Percentiles rank a stretch among this genome's conserved stretches.
Conservation (phyloP, 1,140 invertebrate genomes). For the Sipha flava region DNA sequence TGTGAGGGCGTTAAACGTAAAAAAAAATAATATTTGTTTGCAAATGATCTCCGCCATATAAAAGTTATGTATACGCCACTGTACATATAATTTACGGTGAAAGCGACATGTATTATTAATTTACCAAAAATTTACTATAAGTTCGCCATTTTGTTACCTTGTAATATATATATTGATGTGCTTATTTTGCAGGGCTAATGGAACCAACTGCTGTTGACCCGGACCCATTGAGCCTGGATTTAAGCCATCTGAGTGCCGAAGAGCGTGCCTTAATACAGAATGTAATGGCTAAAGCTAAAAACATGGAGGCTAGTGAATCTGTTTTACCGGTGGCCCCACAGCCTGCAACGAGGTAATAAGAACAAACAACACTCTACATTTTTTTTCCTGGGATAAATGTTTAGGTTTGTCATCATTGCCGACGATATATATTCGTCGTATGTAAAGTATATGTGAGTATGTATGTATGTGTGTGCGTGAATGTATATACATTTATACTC, state of each 20-base stretch:
- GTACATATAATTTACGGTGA: too few species aligned
- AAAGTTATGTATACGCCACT: too few species aligned
- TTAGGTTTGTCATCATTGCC: too few species aligned
- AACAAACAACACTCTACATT: background rate
- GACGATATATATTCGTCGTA: too few species aligned
- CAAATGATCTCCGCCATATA: too few species aligned
- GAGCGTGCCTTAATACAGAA: constrained; percentile 53
- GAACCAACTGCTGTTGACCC: background rate
- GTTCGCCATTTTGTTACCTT: background rate
- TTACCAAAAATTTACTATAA: too few species aligned
- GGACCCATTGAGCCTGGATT: constrained; percentile 45
- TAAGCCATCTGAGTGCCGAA: constrained; percentile 53
- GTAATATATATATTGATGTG: background rate
- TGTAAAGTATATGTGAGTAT: too few species aligned
- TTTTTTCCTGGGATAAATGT: background rate
- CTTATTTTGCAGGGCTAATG: background rate
- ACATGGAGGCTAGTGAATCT: constrained; percentile 44
- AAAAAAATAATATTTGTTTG: too few species aligned
- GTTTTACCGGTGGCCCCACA: background rate
- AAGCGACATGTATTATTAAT: too few species aligned
- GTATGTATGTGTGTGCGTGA: too few species aligned
- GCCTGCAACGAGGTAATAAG: background rate
- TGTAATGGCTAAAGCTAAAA: constrained; percentile 55
- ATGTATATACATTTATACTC: too few species aligned
- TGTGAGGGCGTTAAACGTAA: too few species aligned